Conservation (phyloP, 2,888 invertebrate species). For the Steinernema carpocapsae region DNA sequence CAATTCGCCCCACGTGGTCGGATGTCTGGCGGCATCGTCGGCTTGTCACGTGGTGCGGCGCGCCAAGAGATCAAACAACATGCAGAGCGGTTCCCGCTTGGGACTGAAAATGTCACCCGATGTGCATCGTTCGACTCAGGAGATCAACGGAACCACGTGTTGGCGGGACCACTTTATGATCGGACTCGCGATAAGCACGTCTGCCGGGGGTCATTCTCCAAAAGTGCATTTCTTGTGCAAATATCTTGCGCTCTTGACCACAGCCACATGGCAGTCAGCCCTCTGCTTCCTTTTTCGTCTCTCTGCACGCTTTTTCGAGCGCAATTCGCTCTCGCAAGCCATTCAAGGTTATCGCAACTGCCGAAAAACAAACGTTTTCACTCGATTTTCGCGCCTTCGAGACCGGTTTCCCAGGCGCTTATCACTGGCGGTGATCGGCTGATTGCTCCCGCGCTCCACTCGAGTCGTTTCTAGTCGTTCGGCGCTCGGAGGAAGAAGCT, state of each 20-base stretch:
- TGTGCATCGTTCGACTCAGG: neutral
- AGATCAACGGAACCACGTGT: constrained; percentile 8
- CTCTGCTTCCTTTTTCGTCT: too few relatives aligned
- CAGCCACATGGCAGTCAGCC: too few relatives aligned
- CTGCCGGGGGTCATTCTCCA: too few relatives aligned
- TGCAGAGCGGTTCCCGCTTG: neutral
- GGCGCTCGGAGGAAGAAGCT: neutral
- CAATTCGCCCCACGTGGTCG: neutral
- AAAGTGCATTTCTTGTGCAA: too few relatives aligned
- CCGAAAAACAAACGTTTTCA: neutral
- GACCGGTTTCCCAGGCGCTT: constrained; percentile 1
- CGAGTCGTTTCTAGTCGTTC: too few relatives aligned
- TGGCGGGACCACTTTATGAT: too few relatives aligned
- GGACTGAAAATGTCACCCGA: neutral
- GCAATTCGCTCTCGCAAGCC: neutral
- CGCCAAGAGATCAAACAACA: constrained; percentile 8
- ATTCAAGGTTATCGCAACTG: neutral
- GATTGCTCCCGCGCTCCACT: too few relatives aligned
- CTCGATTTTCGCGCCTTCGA: neutral
- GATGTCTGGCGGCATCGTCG: too few relatives aligned
- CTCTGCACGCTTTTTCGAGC: too few relatives aligned
- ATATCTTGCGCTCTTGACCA: too few relatives aligned
- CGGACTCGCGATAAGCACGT: too few relatives aligned
- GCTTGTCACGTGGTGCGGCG: neutral
- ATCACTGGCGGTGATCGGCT: too few relatives aligned